These are phyloP conservation scores for Sylvilagus bachmani DNA, from an alignment of 2,113 vertebrate species.

Conservation along the genomic window DNA sequence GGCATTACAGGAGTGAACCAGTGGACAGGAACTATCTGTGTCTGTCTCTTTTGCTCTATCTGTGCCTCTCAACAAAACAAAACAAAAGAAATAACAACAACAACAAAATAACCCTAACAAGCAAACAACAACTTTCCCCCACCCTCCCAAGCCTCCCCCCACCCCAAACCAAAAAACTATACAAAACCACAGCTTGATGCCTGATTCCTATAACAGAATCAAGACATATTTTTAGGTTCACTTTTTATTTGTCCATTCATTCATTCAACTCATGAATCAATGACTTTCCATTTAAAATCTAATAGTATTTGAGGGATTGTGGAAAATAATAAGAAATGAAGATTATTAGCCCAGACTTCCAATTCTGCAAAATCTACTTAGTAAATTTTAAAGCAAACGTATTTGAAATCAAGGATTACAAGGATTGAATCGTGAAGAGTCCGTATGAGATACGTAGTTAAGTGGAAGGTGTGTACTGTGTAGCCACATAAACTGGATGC, in stretches of 20 bases:
- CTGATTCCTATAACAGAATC: background rate
- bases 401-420: background rate
- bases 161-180: no score
- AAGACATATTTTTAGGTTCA: background rate
- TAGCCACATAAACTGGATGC: background rate
- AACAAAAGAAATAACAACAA: no score
- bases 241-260: background rate
- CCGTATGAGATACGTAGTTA: background rate
- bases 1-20: no score
- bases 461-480: background rate
- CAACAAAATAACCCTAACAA: no score
- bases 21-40: no score
- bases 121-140: no score
- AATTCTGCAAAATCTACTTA: background rate
- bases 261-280: background rate
- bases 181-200: background rate
- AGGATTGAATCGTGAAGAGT: background rate
- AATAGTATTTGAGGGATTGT: background rate
- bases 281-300: slow-evolving; percentile 8
- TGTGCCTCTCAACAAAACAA: no score
- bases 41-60: no score
- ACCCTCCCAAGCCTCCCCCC: no score
- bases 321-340: background rate
- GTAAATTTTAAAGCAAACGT: background rate
- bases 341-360: background rate